These are phyloP conservation scores for Carcharodon carcharias DNA, from an alignment of 2,797 vertebrate species.

Conservation along the genomic window DNA sequence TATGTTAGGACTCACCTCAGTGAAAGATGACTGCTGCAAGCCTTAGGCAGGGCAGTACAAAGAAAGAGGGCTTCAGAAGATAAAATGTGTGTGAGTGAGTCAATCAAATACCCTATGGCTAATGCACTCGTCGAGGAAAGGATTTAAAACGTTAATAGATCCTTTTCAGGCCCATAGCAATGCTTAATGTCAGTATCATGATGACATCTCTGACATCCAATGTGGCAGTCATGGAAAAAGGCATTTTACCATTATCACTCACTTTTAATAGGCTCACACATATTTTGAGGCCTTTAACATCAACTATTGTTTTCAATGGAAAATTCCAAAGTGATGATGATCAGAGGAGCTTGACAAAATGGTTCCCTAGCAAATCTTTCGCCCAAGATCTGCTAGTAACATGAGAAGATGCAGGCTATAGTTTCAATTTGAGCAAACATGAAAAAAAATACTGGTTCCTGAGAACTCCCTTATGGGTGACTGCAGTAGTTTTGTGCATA, in stretches of 20 bases:
- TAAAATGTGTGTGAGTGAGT: neutral
- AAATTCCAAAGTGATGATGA: neutral
- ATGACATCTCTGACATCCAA: neutral
- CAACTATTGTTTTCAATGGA: no score
- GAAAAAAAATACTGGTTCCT: neutral
- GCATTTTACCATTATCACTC: neutral
- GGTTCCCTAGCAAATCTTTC: neutral
- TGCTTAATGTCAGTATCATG: no score
- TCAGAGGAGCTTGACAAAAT: neutral
- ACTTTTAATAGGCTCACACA: neutral
- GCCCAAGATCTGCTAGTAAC: neutral
- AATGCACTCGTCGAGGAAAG: neutral
- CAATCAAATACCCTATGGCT: neutral
- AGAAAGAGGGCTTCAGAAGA: neutral
- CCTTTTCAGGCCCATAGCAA: neutral
- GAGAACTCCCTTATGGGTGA: neutral
- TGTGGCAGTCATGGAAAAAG: neutral
- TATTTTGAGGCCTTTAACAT: neutral
- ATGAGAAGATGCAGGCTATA: neutral
- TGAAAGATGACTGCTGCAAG: neutral
- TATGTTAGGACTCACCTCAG: neutral
- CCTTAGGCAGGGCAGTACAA: neutral
- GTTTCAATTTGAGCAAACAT: neutral
- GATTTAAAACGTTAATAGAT: neutral
- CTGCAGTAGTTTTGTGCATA: no score